Conservation (phyloP, 2,797 vertebrate genomes). For the Coluber constrictor region DNA sequence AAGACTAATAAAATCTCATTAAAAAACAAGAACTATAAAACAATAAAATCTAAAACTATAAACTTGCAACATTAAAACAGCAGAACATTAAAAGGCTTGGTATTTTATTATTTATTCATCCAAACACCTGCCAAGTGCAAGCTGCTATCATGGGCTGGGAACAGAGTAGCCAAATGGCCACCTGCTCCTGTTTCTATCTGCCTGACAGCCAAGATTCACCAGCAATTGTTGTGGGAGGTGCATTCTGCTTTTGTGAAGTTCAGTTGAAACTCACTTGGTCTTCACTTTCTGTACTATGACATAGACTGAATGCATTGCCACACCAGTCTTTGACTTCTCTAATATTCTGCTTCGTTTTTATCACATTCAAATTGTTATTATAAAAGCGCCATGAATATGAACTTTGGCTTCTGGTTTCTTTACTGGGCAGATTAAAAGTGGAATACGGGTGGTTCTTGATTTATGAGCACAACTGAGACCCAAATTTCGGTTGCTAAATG, state of each 20-base stretch:
- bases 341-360: neutral
- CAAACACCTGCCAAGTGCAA: neutral
- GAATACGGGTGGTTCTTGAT: neutral
- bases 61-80: neutral
- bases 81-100: neutral
- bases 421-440: neutral
- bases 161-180: neutral
- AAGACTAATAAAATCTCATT: neutral
- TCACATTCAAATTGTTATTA: neutral
- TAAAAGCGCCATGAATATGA: neutral
- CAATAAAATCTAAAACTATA: neutral
- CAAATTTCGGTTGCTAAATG: neutral
- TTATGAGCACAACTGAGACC: neutral
- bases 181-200: neutral
- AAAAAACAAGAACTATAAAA: neutral
- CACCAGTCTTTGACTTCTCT: neutral
- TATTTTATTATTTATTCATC: neutral
- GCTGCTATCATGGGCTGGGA: neutral
- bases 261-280: neutral
- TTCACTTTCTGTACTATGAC: neutral
- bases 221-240: neutral
- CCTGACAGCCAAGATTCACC: neutral
- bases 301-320: neutral
- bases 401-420: neutral
- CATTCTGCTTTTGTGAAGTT: neutral